Evolutionary conservation across 2,888 invertebrate genomes (phyloP).

Genomic region (Tupiocoris notatus): DNA sequence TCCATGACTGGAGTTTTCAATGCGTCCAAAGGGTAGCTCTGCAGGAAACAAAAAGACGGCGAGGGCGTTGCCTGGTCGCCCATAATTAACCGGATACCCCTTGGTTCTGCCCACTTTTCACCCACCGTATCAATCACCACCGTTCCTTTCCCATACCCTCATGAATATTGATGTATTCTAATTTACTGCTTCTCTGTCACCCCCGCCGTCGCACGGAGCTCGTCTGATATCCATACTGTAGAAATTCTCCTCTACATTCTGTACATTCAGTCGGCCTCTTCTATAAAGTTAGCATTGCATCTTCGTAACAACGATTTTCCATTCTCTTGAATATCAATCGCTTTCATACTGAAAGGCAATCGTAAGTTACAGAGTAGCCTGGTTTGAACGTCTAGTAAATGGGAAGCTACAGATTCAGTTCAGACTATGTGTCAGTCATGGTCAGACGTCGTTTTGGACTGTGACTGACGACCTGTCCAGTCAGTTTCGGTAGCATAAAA

Average conservation of each 20-base stretch:
- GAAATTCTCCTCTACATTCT: background rate
- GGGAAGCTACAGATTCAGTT: no score
- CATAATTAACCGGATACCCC: constrained; percentile 21
- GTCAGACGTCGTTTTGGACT: background rate
- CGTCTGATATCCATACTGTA: background rate
- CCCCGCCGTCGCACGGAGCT: background rate
- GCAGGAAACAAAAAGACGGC: background rate
- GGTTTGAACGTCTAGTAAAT: background rate
- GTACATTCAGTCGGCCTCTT: background rate
- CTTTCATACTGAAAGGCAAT: no score
- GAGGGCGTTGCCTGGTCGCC: background rate
- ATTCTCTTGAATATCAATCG: constrained; percentile 10
- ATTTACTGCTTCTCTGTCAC: constrained; percentile 25
- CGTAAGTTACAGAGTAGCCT: no score
- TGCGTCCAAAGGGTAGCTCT: background rate
- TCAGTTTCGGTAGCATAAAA: no score
- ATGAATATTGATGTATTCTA: constrained; percentile 35
- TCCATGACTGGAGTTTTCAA: no score
- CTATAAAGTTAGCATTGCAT: background rate
- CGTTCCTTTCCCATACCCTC: background rate
- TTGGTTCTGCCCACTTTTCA: constrained; percentile 9
- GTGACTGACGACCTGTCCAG: no score
- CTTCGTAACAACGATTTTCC: background rate
- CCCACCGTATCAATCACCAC: constrained; percentile 27
- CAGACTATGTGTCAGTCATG: no score